Evolutionary conservation across 2,888 invertebrate species (phyloP).

Genomic region (Choristoneura rosaceana): DNA sequence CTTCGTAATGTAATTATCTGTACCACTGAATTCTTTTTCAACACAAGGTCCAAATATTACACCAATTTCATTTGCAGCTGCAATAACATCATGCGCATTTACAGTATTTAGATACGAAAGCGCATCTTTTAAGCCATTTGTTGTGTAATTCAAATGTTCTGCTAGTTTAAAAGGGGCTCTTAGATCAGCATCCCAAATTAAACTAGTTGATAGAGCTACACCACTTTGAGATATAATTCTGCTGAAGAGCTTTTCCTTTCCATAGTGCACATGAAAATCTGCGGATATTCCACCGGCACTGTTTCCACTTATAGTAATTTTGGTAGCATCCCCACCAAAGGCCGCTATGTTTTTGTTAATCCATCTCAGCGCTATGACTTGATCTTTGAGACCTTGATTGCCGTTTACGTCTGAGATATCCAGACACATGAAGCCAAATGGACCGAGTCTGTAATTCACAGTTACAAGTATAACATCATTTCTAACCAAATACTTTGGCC

Average conservation of each 20-base stretch:
- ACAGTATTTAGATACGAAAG: slow-evolving; percentile 6
- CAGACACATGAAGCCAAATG: slow-evolving; percentile 41
- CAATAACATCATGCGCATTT: slow-evolving; percentile 19
- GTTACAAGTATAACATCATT: slow-evolving; percentile 61
- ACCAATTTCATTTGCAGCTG: not conserved
- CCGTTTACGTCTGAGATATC: slow-evolving; percentile 38
- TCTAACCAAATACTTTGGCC: slow-evolving; percentile 58
- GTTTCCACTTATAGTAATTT: slow-evolving; percentile 42
- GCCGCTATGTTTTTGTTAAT: slow-evolving; percentile 40
- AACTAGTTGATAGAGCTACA: not conserved
- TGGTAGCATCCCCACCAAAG: slow-evolving; percentile 39
- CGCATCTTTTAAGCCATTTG: slow-evolving; percentile 10
- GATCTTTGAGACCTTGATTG: slow-evolving; percentile 44
- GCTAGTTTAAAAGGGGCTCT: slow-evolving; percentile 24
- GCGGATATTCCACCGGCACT: slow-evolving; percentile 37
- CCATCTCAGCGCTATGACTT: slow-evolving; percentile 39
- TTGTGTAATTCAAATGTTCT: slow-evolving; percentile 9
- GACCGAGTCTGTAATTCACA: slow-evolving; percentile 41
- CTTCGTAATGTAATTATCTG: slow-evolving; percentile 21
- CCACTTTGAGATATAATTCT: slow-evolving; percentile 37
- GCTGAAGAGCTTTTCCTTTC: slow-evolving; percentile 19
- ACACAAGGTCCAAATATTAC: slow-evolving; percentile 28
- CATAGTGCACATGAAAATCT: slow-evolving; percentile 26
- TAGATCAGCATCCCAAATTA: not conserved
- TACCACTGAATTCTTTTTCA: slow-evolving; percentile 28